phyloP scores from a whole-genome alignment of 2,113 vertebrate genomes.

The Onychorhynchus coronatus region DNA sequence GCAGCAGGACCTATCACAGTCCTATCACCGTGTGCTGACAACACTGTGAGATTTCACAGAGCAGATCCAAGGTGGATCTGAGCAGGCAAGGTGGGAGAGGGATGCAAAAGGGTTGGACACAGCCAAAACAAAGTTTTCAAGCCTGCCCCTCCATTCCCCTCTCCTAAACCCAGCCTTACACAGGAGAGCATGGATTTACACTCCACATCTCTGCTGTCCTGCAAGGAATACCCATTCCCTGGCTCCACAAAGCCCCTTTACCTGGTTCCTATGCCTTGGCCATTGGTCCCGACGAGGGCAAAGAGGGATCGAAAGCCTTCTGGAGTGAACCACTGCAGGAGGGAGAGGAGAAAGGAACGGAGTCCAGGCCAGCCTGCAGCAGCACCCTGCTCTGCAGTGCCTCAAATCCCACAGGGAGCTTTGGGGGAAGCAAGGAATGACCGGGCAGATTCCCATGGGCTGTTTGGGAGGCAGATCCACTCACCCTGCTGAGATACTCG shows the following conservation, averaged over 20 bases:
- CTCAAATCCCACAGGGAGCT: background rate
- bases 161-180: background rate
- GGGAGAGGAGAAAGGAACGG: constrained; percentile 3
- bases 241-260: constrained; percentile 74
- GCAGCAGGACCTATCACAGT: background rate
- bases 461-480: background rate
- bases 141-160: background rate
- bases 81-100: background rate
- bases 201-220: background rate
- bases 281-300: constrained; percentile 93
- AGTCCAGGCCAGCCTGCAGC: background rate
- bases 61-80: background rate
- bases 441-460: background rate
- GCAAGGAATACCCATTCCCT: constrained; percentile 74
- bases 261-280: constrained; percentile 98
- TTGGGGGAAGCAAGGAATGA: background rate
- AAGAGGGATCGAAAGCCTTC: constrained; percentile 95
- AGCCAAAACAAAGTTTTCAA: background rate
- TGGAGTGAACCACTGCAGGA: constrained; percentile 90
- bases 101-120: accelerated
- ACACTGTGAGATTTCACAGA: accelerated
- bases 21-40: too few relatives aligned
- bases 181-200: background rate
- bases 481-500: constrained; percentile 86
- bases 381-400: background rate